Conservation (phyloP, 2,888 invertebrate genomes). For the Brenthis hecate region DNA sequence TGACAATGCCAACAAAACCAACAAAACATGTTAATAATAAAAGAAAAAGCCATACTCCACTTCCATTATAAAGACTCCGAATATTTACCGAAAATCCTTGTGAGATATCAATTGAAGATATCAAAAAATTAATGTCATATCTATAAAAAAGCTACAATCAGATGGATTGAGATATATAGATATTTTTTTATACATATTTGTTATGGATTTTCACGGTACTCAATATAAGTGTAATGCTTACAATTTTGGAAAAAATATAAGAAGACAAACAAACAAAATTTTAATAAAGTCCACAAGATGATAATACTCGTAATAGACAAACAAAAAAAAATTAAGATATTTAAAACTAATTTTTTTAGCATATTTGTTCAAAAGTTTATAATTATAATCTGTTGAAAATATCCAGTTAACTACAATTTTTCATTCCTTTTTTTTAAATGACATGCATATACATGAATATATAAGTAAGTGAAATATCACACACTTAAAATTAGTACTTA, state of each 20-base stretch:
- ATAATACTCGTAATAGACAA: too few relatives aligned
- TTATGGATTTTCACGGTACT: not conserved
- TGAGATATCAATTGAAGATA: not conserved
- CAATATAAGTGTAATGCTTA: too few relatives aligned
- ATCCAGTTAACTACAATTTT: too few relatives aligned
- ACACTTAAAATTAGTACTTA: too few relatives aligned
- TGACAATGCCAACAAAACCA: conserved; percentile 49
- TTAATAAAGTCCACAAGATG: not conserved
- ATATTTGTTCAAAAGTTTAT: too few relatives aligned
- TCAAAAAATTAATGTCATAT: not conserved
- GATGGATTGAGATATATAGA: not conserved
- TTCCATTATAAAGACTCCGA: conserved; percentile 3
- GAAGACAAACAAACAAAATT: conserved; percentile 4
- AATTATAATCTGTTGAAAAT: too few relatives aligned
- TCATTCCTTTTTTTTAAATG: too few relatives aligned
- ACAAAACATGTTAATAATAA: conserved; percentile 42
- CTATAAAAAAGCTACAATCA: not conserved
- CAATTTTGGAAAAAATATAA: not conserved
- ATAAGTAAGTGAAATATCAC: too few relatives aligned
- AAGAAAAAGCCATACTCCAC: conserved; percentile 6
- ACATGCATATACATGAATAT: too few relatives aligned
- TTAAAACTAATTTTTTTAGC: too few relatives aligned
- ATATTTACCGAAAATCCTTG: conserved; percentile 1
- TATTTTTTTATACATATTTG: not conserved
- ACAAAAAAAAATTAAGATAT: too few relatives aligned